These are phyloP conservation scores for Ochotona curzoniae DNA, from an alignment of 2,113 vertebrate genomes.

Conservation along the genomic window DNA sequence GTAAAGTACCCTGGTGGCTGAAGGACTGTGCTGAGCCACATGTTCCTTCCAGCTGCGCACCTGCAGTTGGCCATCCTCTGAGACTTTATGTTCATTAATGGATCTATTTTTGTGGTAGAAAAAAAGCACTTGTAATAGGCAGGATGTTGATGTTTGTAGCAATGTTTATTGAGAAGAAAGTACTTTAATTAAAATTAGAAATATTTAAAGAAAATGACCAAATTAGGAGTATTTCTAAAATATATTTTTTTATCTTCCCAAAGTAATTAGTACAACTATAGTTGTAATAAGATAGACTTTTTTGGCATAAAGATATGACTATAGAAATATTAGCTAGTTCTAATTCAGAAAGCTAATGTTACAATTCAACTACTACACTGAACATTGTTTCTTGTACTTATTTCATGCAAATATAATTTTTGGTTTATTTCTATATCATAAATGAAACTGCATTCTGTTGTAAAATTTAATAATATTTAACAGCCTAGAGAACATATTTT, in stretches of 20 bases:
- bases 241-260: neutral
- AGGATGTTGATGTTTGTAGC: neutral
- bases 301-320: neutral
- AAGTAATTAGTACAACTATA: neutral
- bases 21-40: too few relatives aligned
- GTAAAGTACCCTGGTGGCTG: too few relatives aligned
- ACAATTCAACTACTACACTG: neutral
- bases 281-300: neutral
- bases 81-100: too few relatives aligned
- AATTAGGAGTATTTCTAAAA: neutral
- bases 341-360: neutral
- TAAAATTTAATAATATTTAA: constrained; percentile 60
- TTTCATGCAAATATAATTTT: constrained; percentile 51
- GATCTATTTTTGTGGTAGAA: too few relatives aligned
- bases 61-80: too few relatives aligned
- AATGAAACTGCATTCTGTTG: constrained; percentile 32
- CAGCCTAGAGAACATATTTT: neutral
- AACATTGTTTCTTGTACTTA: constrained; percentile 21
- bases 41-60: too few relatives aligned
- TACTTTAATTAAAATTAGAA: neutral
- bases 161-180: neutral
- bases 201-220: constrained; percentile 17
- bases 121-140: too few relatives aligned
- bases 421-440: constrained; percentile 55
- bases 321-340: constrained; percentile 46